phyloP scores from a whole-genome alignment of 2,797 vertebrate genomes.

The Phrynocephalus forsythii region DNA sequence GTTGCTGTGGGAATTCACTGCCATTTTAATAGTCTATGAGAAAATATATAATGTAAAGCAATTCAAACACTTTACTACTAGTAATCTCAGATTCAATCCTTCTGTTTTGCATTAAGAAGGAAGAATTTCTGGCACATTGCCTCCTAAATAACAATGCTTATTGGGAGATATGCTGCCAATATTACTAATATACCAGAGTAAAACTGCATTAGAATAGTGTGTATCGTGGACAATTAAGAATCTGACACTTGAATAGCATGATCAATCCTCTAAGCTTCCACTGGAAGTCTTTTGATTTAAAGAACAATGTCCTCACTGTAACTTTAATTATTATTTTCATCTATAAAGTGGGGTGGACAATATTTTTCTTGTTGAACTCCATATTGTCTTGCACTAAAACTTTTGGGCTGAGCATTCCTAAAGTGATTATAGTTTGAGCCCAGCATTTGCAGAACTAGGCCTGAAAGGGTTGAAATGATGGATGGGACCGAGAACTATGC shows the following conservation, averaged over 20 bases:
- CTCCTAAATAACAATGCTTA: slow-evolving; percentile 15
- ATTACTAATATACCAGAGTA: not conserved
- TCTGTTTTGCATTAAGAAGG: slow-evolving; percentile 15
- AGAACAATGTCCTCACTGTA: not conserved
- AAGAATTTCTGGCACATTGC: slow-evolving; percentile 28
- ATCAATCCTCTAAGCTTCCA: not conserved
- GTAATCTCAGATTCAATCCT: slow-evolving; percentile 17
- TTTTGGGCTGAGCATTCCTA: not conserved
- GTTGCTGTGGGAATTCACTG: slow-evolving; percentile 24
- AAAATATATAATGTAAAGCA: slow-evolving; percentile 21
- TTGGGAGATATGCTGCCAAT: not conserved
- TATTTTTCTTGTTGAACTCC: not conserved
- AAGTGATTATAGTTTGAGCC: not conserved
- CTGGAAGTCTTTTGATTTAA: not conserved
- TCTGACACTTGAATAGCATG: not conserved
- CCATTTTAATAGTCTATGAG: slow-evolving; percentile 30
- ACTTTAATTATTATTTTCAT: not conserved
- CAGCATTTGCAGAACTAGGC: not conserved
- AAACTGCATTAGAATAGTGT: not conserved
- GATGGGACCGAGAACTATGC: not conserved
- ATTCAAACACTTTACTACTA: slow-evolving; percentile 51
- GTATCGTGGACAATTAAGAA: not conserved
- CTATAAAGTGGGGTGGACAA: not conserved
- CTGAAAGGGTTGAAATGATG: not conserved
- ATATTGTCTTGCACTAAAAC: not conserved